These are phyloP conservation scores for Gastrophysa polygoni DNA, from an alignment of 2,888 invertebrate genomes.

Conservation along the genomic window DNA sequence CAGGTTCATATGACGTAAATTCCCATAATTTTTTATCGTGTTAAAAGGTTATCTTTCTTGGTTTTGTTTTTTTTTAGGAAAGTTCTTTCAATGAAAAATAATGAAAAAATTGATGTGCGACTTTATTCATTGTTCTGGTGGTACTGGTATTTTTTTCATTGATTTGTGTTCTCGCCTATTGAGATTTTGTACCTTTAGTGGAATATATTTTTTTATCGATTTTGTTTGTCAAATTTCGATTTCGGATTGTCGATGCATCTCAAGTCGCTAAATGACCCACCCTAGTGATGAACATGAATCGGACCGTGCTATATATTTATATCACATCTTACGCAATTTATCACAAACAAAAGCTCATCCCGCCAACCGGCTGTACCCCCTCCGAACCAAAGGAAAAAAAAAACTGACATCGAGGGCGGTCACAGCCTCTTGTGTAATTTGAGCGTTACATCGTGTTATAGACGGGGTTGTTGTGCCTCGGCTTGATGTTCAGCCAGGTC, in stretches of 20 bases:
- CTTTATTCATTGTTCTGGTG: too few relatives aligned
- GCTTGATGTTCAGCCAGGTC: conserved; percentile 82
- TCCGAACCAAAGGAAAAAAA: conserved; percentile 17
- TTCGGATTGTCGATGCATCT: neutral
- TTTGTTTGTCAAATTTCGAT: neutral
- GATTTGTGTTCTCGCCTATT: too few relatives aligned
- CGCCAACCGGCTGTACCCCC: neutral
- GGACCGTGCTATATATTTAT: neutral
- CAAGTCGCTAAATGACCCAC: neutral
- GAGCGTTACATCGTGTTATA: conserved; percentile 85
- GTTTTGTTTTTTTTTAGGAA: too few relatives aligned
- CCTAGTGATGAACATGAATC: neutral
- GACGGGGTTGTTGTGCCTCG: conserved; percentile 79
- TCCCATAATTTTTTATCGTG: too few relatives aligned
- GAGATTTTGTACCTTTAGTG: too few relatives aligned
- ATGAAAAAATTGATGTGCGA: too few relatives aligned
- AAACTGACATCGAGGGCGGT: conserved; percentile 36
- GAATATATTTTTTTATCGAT: neutral
- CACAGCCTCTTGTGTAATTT: conserved; percentile 51
- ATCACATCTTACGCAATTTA: neutral
- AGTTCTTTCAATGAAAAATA: too few relatives aligned
- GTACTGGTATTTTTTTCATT: too few relatives aligned
- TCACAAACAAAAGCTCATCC: neutral
- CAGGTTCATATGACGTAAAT: too few relatives aligned
- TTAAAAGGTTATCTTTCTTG: too few relatives aligned